Base-by-base conservation (phyloP, 1,140 invertebrate species). In the Psilanteris sp. region DNA sequence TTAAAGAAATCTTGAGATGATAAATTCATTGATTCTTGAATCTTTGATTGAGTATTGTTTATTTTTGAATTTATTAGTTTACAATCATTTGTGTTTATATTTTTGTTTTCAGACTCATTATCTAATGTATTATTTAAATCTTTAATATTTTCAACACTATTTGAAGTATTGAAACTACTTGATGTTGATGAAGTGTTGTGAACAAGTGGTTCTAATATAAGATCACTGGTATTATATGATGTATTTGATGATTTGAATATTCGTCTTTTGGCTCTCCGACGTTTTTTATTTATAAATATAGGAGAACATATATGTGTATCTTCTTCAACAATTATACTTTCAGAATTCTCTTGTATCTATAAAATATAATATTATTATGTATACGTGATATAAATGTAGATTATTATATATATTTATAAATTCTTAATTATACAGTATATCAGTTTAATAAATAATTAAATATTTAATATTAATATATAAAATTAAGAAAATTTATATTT, bases 1-100 rank as follows among this genome's bases (percentile, higher is more conserved):
- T 22, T 64, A 34, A 83, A 84, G 48, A 84, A 83, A 22, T 83
- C 79, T 66, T 83, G 75, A 3, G 82, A 77, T 3, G 81, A 81
- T 9, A 52, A 74, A 32, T 79, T 79, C 15, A 46, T 50, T 29
- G 11, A n/a, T n/a, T n/a, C n/a, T n/a, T n/a, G n/a, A n/a, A n/a
- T n/a, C n/a, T n/a, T n/a, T n/a, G n/a, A n/a, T n/a, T n/a, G n/a
- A n/a, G n/a, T n/a, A n/a, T n/a, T n/a, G n/a, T n/a, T n/a, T n/a
- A n/a, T n/a, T n/a, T n/a, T n/a, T n/a, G n/a, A n/a, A n/a, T n/a
- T n/a, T n/a, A n/a, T n/a, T n/a, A n/a, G n/a, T n/a, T n/a, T n/a
- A n/a, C n/a, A n/a, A n/a, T n/a, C n/a, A n/a, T n/a, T n/a, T n/a
- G n/a, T n/a, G n/a, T n/a, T n/a, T n/a, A n/a, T n/a, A 32, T n/a